Percentiles rank a stretch among this genome's conserved stretches.
Conservation (phyloP, 2,113 vertebrate genomes). For the Ornithorhynchus anatinus region DNA sequence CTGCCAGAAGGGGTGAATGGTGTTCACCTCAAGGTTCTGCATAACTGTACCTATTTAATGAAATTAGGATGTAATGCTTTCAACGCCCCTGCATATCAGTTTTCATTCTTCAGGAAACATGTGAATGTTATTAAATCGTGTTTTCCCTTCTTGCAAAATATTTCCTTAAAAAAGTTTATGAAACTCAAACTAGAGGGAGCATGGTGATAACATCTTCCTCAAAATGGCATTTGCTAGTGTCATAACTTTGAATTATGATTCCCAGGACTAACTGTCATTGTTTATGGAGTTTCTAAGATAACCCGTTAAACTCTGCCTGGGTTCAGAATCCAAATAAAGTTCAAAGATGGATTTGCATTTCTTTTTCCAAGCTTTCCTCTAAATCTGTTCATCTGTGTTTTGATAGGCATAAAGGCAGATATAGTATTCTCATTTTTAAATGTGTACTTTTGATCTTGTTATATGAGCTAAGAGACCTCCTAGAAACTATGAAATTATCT, state of each 20-base stretch:
- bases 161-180: slow-evolving; percentile 59
- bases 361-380: background rate
- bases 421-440: background rate
- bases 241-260: background rate
- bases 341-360: background rate
- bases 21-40: slow-evolving; percentile 51
- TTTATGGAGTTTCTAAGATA: slow-evolving; percentile 34
- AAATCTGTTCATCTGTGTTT: background rate
- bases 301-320: slow-evolving; percentile 1
- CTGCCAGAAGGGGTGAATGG: slow-evolving; percentile 56
- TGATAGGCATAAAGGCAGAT: background rate
- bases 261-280: background rate
- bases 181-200: slow-evolving; percentile 52
- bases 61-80: slow-evolving; percentile 71
- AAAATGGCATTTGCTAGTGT: slow-evolving; percentile 48
- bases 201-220: slow-evolving; percentile 52
- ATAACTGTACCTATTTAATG: slow-evolving; percentile 53
- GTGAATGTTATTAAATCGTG: slow-evolving; percentile 69
- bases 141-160: slow-evolving; percentile 58
- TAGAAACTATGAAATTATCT: too few species aligned
- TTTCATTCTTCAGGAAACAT: slow-evolving; percentile 69
- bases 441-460: too few species aligned
- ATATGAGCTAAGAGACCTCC: too few species aligned
- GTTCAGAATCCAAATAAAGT: slow-evolving; percentile 9
- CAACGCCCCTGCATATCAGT: slow-evolving; percentile 51